These are phyloP conservation scores for Streblospio benedicti DNA, from an alignment of 1,140 invertebrate species.

Conservation along the genomic window DNA sequence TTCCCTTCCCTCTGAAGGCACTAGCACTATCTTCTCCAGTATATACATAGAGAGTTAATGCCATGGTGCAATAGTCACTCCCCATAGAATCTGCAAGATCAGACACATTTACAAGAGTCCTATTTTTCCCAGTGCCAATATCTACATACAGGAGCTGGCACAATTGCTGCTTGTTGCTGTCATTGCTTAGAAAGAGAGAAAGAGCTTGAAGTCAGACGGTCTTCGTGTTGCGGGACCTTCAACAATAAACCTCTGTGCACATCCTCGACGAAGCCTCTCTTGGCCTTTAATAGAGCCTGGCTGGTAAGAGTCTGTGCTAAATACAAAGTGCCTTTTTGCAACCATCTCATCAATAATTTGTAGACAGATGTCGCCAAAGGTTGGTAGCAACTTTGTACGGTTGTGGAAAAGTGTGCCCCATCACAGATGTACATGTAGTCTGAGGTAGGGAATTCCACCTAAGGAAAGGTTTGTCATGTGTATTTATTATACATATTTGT, in stretches of 20 bases:
- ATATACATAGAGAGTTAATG: neutral
- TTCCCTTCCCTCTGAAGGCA: neutral
- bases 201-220: neutral
- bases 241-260: neutral
- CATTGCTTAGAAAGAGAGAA: neutral
- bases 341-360: neutral
- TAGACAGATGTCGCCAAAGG: neutral
- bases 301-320: neutral
- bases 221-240: neutral
- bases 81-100: neutral
- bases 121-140: neutral
- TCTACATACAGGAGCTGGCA: neutral
- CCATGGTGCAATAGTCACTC: neutral
- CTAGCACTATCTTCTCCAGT: neutral
- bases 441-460: too few relatives aligned
- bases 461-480: too few relatives aligned
- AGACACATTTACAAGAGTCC: neutral
- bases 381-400: too few relatives aligned
- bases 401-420: too few relatives aligned
- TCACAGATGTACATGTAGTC: too few relatives aligned
- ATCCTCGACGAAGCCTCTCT: neutral
- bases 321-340: neutral
- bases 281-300: neutral
- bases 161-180: neutral
- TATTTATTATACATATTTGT: too few relatives aligned